Base-by-base conservation (phyloP, 2,797 vertebrate genomes). In the Channallabes apus region DNA sequence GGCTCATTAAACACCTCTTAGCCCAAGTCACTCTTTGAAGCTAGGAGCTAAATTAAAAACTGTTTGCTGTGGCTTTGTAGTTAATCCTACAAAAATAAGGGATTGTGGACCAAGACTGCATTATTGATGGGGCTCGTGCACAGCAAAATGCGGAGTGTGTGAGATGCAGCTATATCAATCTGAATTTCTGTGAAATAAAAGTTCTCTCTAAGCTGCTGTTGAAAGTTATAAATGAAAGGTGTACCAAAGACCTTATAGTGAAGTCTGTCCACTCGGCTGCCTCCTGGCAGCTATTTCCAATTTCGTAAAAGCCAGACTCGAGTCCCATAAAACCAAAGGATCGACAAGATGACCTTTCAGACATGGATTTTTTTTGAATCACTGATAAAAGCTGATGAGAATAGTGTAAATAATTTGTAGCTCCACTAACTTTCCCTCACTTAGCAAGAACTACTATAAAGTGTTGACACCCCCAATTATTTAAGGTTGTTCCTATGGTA, bases 41-140 rank as follows among this genome's bases (percentile, higher is more conserved):
- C 87, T 79, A 65, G 38, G 58, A 88, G 73, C 84, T 79, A 89
- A 90, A 89, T 91, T 87, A 90, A 91, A 90, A 90, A 78, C 80
- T 88, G 87, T 91, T 90, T 89, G 86, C 86, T 61, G 32, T 85
- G 81, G 76, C 65, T 89, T 84, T 83, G 56, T 80, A 83, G 84
- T 87, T 88, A 90, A 89, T 87, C 86, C 83, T 77, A 68, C 77
- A 86, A 84, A 89, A 88, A 83, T 87, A 67, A 82, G 77, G 87
- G 84, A 88, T 87, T 88, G 84, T 81, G 79, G 46, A 29, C 76
- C 84, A 84, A 86, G 83, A 84, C 84, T 86, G 61, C 68, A 77
- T 41, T 87, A 86, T 90, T 82, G 72, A 82, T 82, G 27, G 27
- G 73, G 79, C 35, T 73, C 65, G 56, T 18, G 24, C n/a, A 61